Evolutionary conservation across 2,113 vertebrate genomes (phyloP).

Genomic region (Vombatus ursinus): DNA sequence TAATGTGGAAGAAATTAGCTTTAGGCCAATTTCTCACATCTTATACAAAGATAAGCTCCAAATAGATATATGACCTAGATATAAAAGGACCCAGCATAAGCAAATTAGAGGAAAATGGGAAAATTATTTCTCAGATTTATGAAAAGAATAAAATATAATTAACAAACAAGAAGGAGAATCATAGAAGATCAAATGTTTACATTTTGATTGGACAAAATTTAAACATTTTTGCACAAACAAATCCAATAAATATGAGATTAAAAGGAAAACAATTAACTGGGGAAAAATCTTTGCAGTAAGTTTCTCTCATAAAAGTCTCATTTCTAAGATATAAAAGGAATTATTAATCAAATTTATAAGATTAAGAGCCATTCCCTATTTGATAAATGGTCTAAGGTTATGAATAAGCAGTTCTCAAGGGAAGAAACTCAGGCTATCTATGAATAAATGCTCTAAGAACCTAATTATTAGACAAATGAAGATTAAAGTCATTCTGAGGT

Average conservation of each 20-base stretch:
- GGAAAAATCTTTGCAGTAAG: background rate
- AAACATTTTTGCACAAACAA: background rate
- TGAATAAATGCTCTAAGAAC: background rate
- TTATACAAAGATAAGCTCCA: background rate
- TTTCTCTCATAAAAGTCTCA: background rate
- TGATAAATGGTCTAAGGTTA: background rate
- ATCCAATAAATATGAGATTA: background rate
- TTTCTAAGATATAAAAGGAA: background rate
- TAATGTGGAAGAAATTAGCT: background rate
- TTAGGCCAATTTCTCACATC: background rate
- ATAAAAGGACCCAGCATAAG: background rate
- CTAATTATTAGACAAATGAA: background rate
- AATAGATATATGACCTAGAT: background rate
- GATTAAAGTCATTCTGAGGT: background rate
- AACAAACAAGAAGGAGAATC: background rate
- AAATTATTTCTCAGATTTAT: background rate
- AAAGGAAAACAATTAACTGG: background rate
- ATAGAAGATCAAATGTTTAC: background rate
- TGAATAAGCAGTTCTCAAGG: background rate
- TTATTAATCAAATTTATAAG: background rate
- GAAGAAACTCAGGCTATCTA: background rate
- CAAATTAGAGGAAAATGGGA: background rate
- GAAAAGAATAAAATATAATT: background rate
- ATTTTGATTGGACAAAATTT: background rate
- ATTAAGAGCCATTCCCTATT: background rate